Conservation (phyloP, 2,888 invertebrate species). For the Drosophila ustulata region DNA sequence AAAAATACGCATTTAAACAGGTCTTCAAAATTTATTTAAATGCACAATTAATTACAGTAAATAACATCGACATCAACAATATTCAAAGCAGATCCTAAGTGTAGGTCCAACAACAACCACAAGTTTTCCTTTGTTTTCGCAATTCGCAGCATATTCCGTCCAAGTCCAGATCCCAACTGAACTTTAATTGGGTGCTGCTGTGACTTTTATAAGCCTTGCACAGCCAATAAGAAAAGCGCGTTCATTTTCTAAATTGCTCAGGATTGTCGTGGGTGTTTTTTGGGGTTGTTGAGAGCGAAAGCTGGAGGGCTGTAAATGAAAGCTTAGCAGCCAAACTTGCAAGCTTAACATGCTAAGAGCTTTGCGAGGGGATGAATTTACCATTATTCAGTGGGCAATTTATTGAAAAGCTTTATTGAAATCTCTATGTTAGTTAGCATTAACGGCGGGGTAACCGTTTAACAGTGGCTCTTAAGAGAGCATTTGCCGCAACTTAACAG, state of each 20-base stretch:
- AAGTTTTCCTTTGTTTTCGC: background rate
- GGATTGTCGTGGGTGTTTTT: conserved; percentile 42
- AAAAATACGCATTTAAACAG: conserved; percentile 3
- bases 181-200: conserved; percentile 64
- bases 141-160: conserved; percentile 25
- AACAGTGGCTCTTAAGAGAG: conserved; percentile 3
- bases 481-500: conserved; percentile 2
- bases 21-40: conserved; percentile 5
- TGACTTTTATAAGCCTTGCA: conserved; percentile 61
- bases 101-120: background rate
- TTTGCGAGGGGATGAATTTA: conserved; percentile 48
- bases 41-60: background rate
- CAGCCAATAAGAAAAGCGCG: conserved; percentile 61
- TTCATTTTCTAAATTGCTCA: conserved; percentile 37
- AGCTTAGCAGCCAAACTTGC: conserved; percentile 48
- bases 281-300: conserved; percentile 38
- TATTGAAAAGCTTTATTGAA: background rate
- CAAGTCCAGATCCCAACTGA: conserved; percentile 52
- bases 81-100: background rate
- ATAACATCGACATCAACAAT: background rate
- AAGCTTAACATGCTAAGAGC: conserved; percentile 30
- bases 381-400: conserved; percentile 55
- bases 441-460: conserved; percentile 29
- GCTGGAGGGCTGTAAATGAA: conserved; percentile 30
- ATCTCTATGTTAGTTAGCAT: background rate